Evolutionary conservation across 2,888 invertebrate genomes (phyloP).

Genomic region (Dendrolimus houi): DNA sequence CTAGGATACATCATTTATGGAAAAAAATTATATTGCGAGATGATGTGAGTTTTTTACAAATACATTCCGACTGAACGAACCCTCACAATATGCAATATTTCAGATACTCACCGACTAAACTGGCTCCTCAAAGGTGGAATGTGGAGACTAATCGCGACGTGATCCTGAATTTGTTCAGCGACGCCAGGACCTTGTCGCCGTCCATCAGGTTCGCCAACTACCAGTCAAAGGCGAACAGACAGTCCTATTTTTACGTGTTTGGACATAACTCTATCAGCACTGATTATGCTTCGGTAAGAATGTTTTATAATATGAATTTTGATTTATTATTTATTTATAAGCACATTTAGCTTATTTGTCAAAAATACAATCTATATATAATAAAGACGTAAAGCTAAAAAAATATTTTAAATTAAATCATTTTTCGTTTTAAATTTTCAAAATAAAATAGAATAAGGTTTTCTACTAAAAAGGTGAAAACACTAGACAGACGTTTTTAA

Average conservation of each 20-base stretch:
- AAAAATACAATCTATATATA: too few relatives aligned
- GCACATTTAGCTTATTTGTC: too few relatives aligned
- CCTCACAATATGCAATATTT: conserved; percentile 1
- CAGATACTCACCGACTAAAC: conserved; percentile 76
- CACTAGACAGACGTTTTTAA: conserved; percentile 3
- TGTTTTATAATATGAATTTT: not conserved
- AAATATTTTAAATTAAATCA: too few relatives aligned
- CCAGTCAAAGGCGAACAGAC: conserved; percentile 84
- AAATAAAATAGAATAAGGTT: not conserved
- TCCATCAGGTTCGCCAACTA: conserved; percentile 84
- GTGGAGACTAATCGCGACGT: conserved; percentile 82
- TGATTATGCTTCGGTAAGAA: conserved; percentile 83
- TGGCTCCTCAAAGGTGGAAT: conserved; percentile 74
- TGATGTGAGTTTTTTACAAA: too few relatives aligned
- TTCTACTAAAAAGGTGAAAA: not conserved
- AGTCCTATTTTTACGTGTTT: conserved; percentile 92
- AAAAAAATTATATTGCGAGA: too few relatives aligned
- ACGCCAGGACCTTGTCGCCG: conserved; percentile 91
- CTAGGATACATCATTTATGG: too few relatives aligned
- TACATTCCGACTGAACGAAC: too few relatives aligned
- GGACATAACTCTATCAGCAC: conserved; percentile 88
- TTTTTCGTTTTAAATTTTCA: too few relatives aligned
- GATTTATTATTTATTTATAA: not conserved
- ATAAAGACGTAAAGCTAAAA: too few relatives aligned
- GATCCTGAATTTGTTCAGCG: conserved; percentile 91